phyloP scores from a whole-genome alignment of 2,888 invertebrate genomes.

The Drosophila neotestacea region DNA sequence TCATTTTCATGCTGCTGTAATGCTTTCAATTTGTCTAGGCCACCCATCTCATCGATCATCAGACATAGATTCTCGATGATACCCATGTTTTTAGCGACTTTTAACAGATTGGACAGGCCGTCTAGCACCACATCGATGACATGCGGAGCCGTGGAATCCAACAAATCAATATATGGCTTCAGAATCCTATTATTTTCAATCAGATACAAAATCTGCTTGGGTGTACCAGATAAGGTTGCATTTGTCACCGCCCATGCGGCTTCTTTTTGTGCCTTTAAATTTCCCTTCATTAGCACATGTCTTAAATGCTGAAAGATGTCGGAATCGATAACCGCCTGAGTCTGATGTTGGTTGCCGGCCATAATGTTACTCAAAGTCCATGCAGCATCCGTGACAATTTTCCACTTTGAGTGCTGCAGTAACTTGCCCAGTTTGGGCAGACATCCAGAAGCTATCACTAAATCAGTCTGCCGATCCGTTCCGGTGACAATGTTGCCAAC shows the following conservation, averaged over 20 bases:
- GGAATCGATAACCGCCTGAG: slow-evolving; percentile 91
- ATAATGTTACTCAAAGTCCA: slow-evolving; percentile 98
- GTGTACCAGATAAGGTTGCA: slow-evolving; percentile 93
- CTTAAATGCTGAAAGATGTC: slow-evolving; percentile 82
- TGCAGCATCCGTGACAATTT: slow-evolving; percentile 85
- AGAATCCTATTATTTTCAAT: slow-evolving; percentile 89
- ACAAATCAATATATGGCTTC: slow-evolving; percentile 91
- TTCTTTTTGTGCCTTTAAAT: slow-evolving; percentile 94
- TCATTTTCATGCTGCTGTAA: slow-evolving; percentile 96
- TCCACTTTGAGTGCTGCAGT: slow-evolving; percentile 87
- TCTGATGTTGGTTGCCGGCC: slow-evolving; percentile 93
- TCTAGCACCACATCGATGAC: slow-evolving; percentile 92
- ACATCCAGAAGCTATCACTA: slow-evolving; percentile 91
- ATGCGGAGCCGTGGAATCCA: slow-evolving; percentile 91
- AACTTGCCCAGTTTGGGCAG: slow-evolving; percentile 89
- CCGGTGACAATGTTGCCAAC: slow-evolving; percentile 98
- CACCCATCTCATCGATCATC: slow-evolving; percentile 95
- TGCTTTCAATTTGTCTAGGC: slow-evolving; percentile 94
- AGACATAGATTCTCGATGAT: slow-evolving; percentile 91
- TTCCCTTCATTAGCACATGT: slow-evolving; percentile 86
- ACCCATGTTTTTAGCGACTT: slow-evolving; percentile 91
- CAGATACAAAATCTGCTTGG: slow-evolving; percentile 89
- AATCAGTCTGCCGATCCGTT: slow-evolving; percentile 93
- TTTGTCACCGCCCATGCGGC: slow-evolving; percentile 98
- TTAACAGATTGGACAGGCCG: slow-evolving; percentile 91